phyloP scores from a whole-genome alignment of 2,797 vertebrate genomes.

The Harpagifer antarcticus region DNA sequence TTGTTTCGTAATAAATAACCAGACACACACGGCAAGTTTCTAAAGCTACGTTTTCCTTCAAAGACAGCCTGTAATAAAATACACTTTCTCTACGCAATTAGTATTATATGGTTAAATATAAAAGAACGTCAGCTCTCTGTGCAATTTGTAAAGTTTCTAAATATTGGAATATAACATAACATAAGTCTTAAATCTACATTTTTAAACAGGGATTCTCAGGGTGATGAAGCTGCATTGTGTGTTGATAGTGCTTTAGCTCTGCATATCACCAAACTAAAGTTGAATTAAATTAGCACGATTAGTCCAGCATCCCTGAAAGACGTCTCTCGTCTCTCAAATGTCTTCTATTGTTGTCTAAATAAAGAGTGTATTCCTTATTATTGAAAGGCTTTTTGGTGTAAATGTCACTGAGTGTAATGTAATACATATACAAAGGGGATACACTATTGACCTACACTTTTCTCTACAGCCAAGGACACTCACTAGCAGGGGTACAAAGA shows the following conservation, averaged over 20 bases:
- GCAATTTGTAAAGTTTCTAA: neutral
- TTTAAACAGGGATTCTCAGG: neutral
- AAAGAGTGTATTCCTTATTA: neutral
- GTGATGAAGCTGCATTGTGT: too few relatives aligned
- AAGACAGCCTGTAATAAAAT: neutral
- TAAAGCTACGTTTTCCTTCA: neutral
- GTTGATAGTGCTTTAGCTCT: neutral
- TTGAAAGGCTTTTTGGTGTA: neutral
- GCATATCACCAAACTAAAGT: neutral
- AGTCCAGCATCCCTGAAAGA: neutral
- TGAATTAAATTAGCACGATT: constrained; percentile 1
- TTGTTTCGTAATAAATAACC: neutral
- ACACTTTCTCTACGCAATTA: neutral
- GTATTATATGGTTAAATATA: too few relatives aligned
- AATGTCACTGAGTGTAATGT: neutral
- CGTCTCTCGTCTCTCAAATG: neutral
- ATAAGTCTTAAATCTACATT: neutral
- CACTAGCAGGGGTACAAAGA: constrained; percentile 20
- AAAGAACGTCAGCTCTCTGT: neutral
- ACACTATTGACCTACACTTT: neutral
- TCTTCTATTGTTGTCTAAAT: neutral
- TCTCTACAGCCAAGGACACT: neutral
- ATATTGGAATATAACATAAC: neutral
- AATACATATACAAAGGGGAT: neutral
- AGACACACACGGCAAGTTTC: neutral